These are phyloP conservation scores for Chaetodon auriga DNA, from an alignment of 2,113 vertebrate genomes.

Conservation along the genomic window DNA sequence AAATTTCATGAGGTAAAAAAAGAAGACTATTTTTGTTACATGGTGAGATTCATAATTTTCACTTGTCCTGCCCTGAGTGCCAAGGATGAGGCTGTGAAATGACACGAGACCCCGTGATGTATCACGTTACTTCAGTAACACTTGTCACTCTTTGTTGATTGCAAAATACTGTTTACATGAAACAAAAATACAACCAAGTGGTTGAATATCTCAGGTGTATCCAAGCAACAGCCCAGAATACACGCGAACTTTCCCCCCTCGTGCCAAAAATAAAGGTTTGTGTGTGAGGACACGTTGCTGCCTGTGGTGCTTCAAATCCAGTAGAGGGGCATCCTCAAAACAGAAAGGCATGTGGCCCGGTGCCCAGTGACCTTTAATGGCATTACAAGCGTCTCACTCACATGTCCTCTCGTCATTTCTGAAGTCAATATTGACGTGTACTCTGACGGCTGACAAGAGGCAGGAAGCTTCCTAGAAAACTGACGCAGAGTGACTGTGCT, in stretches of 20 bases:
- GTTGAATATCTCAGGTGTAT: constrained; percentile 14
- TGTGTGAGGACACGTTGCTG: constrained; percentile 52
- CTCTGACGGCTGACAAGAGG: neutral
- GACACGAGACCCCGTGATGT: neutral
- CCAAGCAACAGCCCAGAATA: constrained; percentile 43
- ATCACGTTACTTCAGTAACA: neutral
- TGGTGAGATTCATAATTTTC: neutral
- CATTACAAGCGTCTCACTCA: constrained; percentile 51
- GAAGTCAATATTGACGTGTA: constrained; percentile 36
- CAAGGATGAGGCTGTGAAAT: neutral
- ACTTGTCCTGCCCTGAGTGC: neutral
- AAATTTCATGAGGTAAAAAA: neutral
- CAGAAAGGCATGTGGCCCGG: constrained; percentile 73
- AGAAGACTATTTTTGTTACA: neutral
- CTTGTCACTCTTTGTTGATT: constrained; percentile 18
- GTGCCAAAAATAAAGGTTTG: constrained; percentile 61
- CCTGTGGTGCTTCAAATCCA: constrained; percentile 33
- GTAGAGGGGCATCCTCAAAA: constrained; percentile 60
- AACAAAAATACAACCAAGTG: constrained; percentile 15
- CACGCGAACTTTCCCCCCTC: constrained; percentile 18
- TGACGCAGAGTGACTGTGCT: neutral
- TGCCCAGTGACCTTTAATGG: constrained; percentile 69
- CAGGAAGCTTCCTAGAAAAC: constrained; percentile 50
- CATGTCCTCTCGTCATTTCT: constrained; percentile 54
- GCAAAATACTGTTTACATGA: constrained; percentile 59